Evolutionary conservation across 2,113 vertebrate genomes (phyloP).

Genomic region (Aptenodytes patagonicus): DNA sequence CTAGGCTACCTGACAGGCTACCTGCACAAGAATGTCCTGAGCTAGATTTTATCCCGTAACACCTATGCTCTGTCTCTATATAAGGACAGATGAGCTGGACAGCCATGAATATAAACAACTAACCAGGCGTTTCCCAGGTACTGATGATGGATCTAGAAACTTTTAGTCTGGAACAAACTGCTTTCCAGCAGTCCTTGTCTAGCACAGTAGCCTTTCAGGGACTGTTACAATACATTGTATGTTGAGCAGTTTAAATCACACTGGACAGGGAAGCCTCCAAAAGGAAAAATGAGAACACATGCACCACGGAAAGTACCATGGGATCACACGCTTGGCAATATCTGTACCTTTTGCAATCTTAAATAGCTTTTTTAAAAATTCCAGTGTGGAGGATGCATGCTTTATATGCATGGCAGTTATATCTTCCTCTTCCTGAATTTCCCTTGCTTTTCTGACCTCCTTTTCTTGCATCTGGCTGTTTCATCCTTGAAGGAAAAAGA

Average conservation of each 20-base stretch:
- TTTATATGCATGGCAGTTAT: background rate
- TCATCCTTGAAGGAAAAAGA: background rate
- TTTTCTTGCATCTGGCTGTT: background rate
- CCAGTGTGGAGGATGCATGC: background rate
- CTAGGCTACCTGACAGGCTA: background rate
- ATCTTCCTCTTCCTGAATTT: background rate
- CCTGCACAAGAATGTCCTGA: background rate
- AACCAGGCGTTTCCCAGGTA: background rate
- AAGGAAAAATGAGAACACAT: background rate
- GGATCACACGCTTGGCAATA: background rate
- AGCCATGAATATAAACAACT: background rate
- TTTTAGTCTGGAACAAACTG: background rate
- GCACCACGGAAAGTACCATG: background rate
- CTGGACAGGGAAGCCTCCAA: background rate
- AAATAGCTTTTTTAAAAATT: background rate
- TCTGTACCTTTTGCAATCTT: background rate
- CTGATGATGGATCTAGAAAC: background rate
- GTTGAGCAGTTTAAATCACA: background rate
- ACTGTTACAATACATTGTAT: background rate
- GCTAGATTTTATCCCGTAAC: background rate
- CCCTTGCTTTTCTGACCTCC: background rate
- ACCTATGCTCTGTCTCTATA: background rate
- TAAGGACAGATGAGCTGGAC: background rate
- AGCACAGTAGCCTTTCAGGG: background rate
- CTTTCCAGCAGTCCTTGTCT: background rate